Evolutionary conservation across 2,797 vertebrate species (phyloP), one percentile per base, ranked within the genome.

Genomic region (Champsocephalus gunnari): DNA sequence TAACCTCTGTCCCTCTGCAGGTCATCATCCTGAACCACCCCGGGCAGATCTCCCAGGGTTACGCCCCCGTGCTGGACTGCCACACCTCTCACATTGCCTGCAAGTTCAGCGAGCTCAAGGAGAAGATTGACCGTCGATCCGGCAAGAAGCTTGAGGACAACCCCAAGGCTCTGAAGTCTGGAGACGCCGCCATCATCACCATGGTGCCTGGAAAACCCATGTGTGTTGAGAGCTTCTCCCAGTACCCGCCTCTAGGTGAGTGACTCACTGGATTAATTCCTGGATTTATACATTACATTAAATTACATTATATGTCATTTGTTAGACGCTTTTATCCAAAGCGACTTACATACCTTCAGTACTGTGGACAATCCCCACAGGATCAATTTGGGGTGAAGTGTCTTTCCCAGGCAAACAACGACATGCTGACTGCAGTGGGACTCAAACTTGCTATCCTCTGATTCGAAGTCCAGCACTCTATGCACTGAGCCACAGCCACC

Each of bases 101-200:
- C 90, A 96, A 95, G 86, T 96, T 96, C 88, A 83, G 87, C 3
- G 95, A 96, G 81, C 93, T 96, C 34, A 95, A 93, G 68, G 95
- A 96, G 89, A 96, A 96, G 88, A 96, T 96, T 1, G 96, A 96
- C 83, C 95, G 96, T 55, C 94, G 96, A 80, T 95, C 95, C 2
- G 93, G 95, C 72, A 96, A 96, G 87, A 94, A 94, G 83, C 88
- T 95, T 32, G 95, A 96, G 84, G 93, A 95, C 63, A 92, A 94
- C 70, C 94, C 94, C 84, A 95, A 95, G 83, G 83, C 71, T 49
- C 85, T 95, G 47, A 95, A 95, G 88, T 94, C 93, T 12, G 94
- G 94, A 51, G 94, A 95, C 44, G 94, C 94, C 0, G 93, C 91
- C 87, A 95, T 95, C 71, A 88, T 95, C 69, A 73, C 82, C 66